Evolutionary conservation across 35 echinoderm and acorn worm genomes (phyloP).

Genomic region (Apostichopus japonicus): DNA sequence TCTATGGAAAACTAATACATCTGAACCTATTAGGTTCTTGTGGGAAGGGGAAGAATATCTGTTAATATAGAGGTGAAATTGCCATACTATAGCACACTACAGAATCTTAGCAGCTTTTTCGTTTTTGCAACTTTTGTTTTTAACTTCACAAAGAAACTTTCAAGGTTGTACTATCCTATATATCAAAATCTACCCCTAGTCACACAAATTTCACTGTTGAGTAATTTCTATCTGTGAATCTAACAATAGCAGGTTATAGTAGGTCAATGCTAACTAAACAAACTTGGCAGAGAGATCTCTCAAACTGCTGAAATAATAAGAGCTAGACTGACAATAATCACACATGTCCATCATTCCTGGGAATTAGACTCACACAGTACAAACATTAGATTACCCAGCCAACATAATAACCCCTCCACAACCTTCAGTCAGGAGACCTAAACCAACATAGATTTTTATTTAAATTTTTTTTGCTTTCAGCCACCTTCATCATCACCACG

Average conservation of each 20-base stretch:
- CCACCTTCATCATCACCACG: not conserved
- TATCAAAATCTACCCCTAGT: not conserved
- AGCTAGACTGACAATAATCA: not conserved
- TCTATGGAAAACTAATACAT: too few species aligned
- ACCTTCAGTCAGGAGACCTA: not conserved
- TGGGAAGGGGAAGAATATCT: too few species aligned
- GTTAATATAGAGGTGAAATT: too few species aligned
- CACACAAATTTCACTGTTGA: conserved; percentile 4
- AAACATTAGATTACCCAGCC: too few species aligned
- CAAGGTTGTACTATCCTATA: not conserved
- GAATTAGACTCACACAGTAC: not conserved
- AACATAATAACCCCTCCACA: too few species aligned
- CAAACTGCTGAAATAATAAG: not conserved
- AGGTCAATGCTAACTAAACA: not conserved
- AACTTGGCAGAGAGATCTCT: not conserved
- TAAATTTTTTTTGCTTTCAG: not conserved
- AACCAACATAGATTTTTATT: not conserved
- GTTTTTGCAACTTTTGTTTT: too few species aligned
- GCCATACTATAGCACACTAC: too few species aligned
- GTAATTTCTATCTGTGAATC: not conserved
- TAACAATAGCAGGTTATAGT: not conserved
- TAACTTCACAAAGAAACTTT: not conserved
- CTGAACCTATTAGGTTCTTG: too few species aligned
- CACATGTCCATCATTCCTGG: not conserved
- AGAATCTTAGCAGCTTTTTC: too few species aligned